Base-by-base conservation (phyloP, 2,797 vertebrate species). In the Eulemur coronatus region DNA sequence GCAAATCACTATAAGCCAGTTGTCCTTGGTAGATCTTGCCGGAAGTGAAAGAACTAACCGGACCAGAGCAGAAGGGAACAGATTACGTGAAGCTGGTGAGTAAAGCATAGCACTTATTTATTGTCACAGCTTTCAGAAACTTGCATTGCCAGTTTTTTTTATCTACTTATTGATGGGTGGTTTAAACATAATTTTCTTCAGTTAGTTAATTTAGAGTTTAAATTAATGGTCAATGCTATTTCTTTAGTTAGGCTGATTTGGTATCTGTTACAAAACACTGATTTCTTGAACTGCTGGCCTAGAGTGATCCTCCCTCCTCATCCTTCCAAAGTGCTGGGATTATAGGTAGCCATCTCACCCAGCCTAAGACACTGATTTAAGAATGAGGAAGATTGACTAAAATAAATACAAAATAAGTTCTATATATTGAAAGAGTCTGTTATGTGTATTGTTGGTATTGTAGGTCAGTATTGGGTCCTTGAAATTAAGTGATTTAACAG, bases 11-110 rank as follows among this genome's bases (percentile, higher is more conserved):
- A 97, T 99, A 72, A 99, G 99, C 97, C 99, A 99, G 98, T 98
- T 99, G 82, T 99, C 99, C 89, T 97, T 99, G 97, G 99, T 99
- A 57, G 99, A 99, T 98, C 98, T 99, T 97, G 99, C 99, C 84
- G 99, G 99, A 90, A 99, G 99, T 15, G 99, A 99, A 96, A 99
- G 99, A 91, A 99, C 99, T 7, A 99, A 99, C 30, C 98, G 99
- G 97, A 99, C 99, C 0, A 99, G 99, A 96, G 99, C 99, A 0
- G 99, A 99, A 98, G 99, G 99, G 55, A 99, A 96, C 97, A 98
- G 99, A 24, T 98, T 99, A 52, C 99, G 99, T 30, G 99, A 99
- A 98, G 99, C 99, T 98, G 99, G 99, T 99, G 96, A 41, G 97
- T 57, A 24, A 82, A 88, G 15, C 65, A 38, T 28, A 9, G 28